phyloP scores from a whole-genome alignment of 1,140 invertebrate genomes.

The Drosophila carrolli region DNA sequence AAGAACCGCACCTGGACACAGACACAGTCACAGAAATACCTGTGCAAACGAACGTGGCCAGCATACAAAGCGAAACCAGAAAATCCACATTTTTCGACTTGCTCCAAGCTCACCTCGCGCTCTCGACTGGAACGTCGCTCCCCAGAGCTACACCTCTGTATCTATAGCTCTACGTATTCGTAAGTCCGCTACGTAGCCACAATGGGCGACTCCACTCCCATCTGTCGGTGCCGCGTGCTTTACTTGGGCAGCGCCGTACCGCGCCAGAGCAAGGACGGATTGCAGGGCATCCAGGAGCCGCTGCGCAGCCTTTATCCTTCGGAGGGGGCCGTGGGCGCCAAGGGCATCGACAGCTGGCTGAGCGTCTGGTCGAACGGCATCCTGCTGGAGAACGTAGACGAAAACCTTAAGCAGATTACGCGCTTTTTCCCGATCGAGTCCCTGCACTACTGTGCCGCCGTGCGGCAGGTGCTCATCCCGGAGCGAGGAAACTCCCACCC shows the following conservation, averaged over 20 bases:
- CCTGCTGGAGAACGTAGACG: slow-evolving; percentile 97
- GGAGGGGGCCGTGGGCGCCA: slow-evolving; percentile 91
- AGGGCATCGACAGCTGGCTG: slow-evolving; percentile 98
- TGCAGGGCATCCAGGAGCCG: slow-evolving; percentile 99
- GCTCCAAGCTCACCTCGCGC: neutral
- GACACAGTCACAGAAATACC: slow-evolving; percentile 28
- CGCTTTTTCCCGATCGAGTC: slow-evolving; percentile 99
- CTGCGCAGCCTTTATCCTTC: slow-evolving; percentile 96
- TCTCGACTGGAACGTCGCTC: slow-evolving; percentile 24
- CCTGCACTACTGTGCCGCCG: slow-evolving; percentile 98
- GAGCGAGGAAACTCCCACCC: slow-evolving; percentile 85
- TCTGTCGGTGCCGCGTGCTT: slow-evolving; percentile 98
- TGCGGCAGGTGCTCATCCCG: slow-evolving; percentile 91
- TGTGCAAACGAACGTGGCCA: slow-evolving; percentile 50
- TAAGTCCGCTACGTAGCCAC: neutral
- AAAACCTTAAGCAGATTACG: slow-evolving; percentile 96
- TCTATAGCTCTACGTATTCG: slow-evolving; percentile 3
- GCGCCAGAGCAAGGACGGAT: slow-evolving; percentile 98
- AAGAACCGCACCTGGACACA: slow-evolving; percentile 59
- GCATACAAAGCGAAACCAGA: slow-evolving; percentile 83
- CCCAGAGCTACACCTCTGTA: slow-evolving; percentile 20
- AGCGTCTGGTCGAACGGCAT: slow-evolving; percentile 99
- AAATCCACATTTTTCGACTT: slow-evolving; percentile 76
- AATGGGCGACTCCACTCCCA: slow-evolving; percentile 91
- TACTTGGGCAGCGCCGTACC: slow-evolving; percentile 99